Base-by-base conservation (phyloP, 53 echinoderm and acorn worm genomes). In the Actinopyga echinites region DNA sequence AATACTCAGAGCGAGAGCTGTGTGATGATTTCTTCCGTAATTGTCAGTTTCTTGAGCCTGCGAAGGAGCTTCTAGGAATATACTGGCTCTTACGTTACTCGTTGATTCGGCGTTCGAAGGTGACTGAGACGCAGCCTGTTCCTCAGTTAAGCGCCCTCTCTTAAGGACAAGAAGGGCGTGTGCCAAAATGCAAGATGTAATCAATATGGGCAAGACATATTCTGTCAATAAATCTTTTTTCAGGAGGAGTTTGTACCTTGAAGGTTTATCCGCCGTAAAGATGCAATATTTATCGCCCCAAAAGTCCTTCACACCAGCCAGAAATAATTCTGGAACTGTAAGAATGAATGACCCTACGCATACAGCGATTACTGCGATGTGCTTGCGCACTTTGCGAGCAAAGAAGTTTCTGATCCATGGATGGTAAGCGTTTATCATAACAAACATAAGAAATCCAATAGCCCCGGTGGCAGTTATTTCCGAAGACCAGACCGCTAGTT, bases 261-360 rank as follows among this genome's bases (percentile, higher is more conserved):
- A 22, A 10, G 68, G 68, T 5, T n/a, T 34, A 5, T 77, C 45
- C 17, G 77, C 32, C 1, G 28, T 15, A 29, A 77, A 77, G 1
- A 55, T 31, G 21, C 57, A 77, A 6, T 19, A 30, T 2, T 19
- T 30, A 54, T 77, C 49, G 1, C 77, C 77, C 31, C 4, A 28
- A 30, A 77, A 30, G 3, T 77, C 77, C 32, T 53, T 77, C 12
- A 77, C 54, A 29, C 32, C 77, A 21, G 54, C 77, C 6, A 77
- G 77, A 30, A 77, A 77, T 33, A 77, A 49, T 20, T 77, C 56
- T 29, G 77, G 77, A 8, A 43, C 9, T 19, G 54, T 77, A 4
- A 56, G 8, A 31, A 77, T 19, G 21, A 77, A 43, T 32, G 77
- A 77, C 21, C 13, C 11, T 19, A 31, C 12, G 15, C 25, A 13